Percentiles rank a stretch among this genome's conserved stretches.
phyloP scores from a whole-genome alignment of 1,140 invertebrate species.

The Eumeta japonica region DNA sequence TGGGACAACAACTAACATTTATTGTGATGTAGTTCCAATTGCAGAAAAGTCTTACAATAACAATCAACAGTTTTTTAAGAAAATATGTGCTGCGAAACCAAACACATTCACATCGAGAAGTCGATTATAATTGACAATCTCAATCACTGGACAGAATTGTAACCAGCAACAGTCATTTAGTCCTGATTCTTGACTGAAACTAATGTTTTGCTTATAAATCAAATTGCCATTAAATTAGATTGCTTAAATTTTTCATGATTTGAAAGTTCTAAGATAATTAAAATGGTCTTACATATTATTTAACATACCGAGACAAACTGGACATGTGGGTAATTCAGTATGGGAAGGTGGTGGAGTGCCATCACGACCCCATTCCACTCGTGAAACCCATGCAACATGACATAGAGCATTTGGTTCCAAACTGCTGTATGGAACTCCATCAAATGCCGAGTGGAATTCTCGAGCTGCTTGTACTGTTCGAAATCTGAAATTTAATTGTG shows the following conservation, averaged over 20 bases:
- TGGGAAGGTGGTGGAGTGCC: constrained; percentile 72
- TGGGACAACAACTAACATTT: too few species aligned
- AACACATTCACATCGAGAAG: too few species aligned
- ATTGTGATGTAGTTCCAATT: too few species aligned
- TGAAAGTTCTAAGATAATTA: constrained; percentile 2
- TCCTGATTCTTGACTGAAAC: background rate
- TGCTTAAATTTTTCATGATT: background rate
- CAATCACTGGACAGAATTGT: too few species aligned
- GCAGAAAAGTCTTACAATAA: too few species aligned
- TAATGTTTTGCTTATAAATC: background rate
- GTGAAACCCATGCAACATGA: constrained; percentile 91
- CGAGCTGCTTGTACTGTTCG: constrained; percentile 73
- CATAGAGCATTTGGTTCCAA: constrained; percentile 89
- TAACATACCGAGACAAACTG: constrained; percentile 73
- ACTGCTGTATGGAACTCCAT: constrained; percentile 89
- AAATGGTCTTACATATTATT: constrained; percentile 5
- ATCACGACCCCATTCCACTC: constrained; percentile 79
- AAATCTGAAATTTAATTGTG: constrained; percentile 47
- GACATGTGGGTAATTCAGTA: constrained; percentile 96
- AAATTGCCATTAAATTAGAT: too few species aligned
- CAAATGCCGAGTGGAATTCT: constrained; percentile 91
- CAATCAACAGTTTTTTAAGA: too few species aligned
- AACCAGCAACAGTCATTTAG: background rate
- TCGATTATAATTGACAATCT: too few species aligned
- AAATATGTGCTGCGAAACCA: too few species aligned